phyloP scores from a whole-genome alignment of 2,797 vertebrate genomes.

The Todus mexicanus region DNA sequence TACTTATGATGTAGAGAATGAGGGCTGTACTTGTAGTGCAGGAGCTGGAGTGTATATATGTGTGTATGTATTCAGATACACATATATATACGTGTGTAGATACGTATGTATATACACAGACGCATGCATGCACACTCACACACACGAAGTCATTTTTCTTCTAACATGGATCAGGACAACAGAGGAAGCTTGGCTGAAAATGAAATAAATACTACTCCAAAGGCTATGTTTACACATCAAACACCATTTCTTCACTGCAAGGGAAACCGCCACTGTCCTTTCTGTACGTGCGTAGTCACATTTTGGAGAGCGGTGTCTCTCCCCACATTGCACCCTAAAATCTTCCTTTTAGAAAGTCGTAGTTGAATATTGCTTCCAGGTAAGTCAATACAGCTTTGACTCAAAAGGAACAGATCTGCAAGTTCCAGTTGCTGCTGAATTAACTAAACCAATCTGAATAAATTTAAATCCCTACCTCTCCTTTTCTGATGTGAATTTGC shows the following conservation, averaged over 20 bases:
- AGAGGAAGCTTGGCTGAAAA: constrained; percentile 7
- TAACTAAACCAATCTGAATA: background rate
- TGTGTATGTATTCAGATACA: background rate
- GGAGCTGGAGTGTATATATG: background rate
- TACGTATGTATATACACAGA: background rate
- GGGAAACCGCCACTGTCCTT: background rate
- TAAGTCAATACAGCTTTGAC: background rate
- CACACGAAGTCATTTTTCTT: background rate
- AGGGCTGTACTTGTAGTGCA: background rate
- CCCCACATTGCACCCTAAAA: background rate
- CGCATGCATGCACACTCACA: background rate
- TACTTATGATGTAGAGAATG: background rate
- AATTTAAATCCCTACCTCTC: background rate
- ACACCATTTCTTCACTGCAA: background rate
- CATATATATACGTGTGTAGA: background rate
- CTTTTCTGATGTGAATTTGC: background rate
- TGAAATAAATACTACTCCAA: background rate
- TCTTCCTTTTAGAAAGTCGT: background rate
- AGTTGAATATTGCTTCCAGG: background rate
- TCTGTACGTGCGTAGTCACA: background rate
- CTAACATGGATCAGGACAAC: background rate
- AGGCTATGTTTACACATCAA: background rate
- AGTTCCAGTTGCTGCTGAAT: background rate
- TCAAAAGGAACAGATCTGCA: background rate
- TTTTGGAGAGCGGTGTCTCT: background rate